Percentiles rank a stretch among this genome's conserved stretches.
Evolutionary conservation across 2,888 invertebrate genomes (phyloP).

Genomic region (Crematogaster levior): DNA sequence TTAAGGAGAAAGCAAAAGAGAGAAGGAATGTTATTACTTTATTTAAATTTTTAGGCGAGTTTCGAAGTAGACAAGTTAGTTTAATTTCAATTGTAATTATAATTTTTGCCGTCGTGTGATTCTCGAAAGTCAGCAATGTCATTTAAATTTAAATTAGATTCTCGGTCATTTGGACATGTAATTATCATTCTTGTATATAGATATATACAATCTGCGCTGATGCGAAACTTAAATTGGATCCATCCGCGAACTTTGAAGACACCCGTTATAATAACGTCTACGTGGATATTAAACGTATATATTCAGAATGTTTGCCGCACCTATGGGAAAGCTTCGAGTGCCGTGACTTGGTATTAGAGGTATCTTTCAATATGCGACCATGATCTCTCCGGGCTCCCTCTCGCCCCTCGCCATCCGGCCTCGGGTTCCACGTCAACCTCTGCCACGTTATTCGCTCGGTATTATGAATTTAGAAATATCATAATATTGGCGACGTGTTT

Average conservation of each 20-base stretch:
- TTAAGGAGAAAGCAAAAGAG: background rate
- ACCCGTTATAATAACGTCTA: constrained; percentile 67
- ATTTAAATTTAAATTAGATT: constrained; percentile 12
- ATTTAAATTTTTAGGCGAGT: background rate
- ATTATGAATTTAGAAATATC: constrained; percentile 80
- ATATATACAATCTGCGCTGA: background rate
- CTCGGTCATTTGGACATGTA: background rate
- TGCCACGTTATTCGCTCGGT: constrained; percentile 68
- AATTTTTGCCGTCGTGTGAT: background rate
- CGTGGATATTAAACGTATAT: constrained; percentile 78
- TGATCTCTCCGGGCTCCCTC: constrained; percentile 46
- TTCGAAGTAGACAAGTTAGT: background rate
- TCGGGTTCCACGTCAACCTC: constrained; percentile 56
- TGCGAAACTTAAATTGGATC: constrained; percentile 1
- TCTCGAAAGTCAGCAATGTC: background rate
- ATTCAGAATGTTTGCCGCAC: constrained; percentile 73
- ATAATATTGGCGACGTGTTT: constrained; percentile 79
- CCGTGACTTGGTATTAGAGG: constrained; percentile 71
- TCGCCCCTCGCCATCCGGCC: background rate
- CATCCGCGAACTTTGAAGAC: background rate
- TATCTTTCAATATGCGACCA: constrained; percentile 75
- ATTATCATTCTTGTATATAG: background rate
- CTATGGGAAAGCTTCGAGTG: constrained; percentile 50
- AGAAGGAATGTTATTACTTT: background rate
- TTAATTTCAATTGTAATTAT: constrained; percentile 10